Evolutionary conservation across 92 coral and sea anemone genomes (phyloP), one percentile per base, ranked within the genome.

Genomic region (Anthopleura xanthogrammica): DNA sequence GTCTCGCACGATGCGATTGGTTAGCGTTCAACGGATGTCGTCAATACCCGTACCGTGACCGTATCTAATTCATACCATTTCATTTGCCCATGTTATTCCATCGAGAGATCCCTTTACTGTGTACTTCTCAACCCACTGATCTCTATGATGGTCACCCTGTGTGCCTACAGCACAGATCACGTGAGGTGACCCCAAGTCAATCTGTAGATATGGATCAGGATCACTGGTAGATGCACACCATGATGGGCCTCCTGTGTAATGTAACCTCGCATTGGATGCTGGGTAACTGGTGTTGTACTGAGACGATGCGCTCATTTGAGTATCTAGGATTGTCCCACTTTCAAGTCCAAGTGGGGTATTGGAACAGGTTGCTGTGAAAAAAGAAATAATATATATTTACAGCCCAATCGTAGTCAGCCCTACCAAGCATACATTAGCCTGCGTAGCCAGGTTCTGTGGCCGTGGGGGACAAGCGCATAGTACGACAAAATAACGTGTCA

Each of bases 101-200:
- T 87, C 87, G 10, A 62, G 43, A 10, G 91, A 88, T 75, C 71
- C 17, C 77, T 60, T 84, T 52, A 88, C 58, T 22, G 62, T 52
- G 80, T 88, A 88, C n/a, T 76, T 79, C 88, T 83, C 80, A 0
- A 88, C 85, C 91, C 91, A 88, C 52, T 88, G 74, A 5, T 83
- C 75, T 29, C 72, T 79, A 36, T 60, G 80, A 58, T 81, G 82
- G 77, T 80, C 81, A 58, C 91, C 87, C 82, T 75, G 86, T 74
- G 90, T 82, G 2, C 86, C 84, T 60, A 87, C 60, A 77, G 83
- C 90, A 87, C 90, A 87, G 39, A 87, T 82, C 39, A 77, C 75
- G 74, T 82, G 76, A 16, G 83, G 77, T 40, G 80, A 52, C 10
- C 70, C 75, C 54, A 87, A 56, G 14, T 77, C 72, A 13, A 87